Evolutionary conservation across 1,140 invertebrate genomes (phyloP).

Genomic region (Diuraphis noxia): DNA sequence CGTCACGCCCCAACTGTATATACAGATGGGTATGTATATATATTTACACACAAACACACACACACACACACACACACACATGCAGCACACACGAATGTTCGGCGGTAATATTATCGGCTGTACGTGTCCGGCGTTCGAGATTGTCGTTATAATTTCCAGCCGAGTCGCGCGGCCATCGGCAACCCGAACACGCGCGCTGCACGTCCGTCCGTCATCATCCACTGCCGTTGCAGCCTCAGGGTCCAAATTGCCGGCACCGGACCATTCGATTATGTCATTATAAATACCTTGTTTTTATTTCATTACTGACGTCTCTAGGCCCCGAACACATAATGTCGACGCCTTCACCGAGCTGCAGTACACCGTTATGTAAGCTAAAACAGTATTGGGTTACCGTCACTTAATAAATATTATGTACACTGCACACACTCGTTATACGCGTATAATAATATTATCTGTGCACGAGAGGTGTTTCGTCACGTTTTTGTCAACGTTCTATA

Average conservation of each 20-base stretch:
- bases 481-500: too few species aligned
- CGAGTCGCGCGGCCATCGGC: neutral
- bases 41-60: neutral
- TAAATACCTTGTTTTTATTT: constrained; percentile 46
- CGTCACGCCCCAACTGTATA: neutral
- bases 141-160: constrained; percentile 10
- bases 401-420: neutral
- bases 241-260: constrained; percentile 9
- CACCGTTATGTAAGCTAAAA: neutral
- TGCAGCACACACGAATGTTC: neutral
- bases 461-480: neutral
- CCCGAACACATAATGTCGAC: neutral
- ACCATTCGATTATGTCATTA: constrained; percentile 49
- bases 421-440: neutral
- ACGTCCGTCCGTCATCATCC: neutral
- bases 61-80: neutral
- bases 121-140: constrained; percentile 39
- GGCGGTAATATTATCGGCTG: constrained; percentile 27
- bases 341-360: neutral
- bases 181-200: neutral
- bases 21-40: neutral
- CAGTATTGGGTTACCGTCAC: neutral
- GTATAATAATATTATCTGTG: neutral
- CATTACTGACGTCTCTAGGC: neutral
- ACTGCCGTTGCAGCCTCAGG: neutral